Conservation (phyloP, 2,888 invertebrate species). For the Drosophila affinis region DNA sequence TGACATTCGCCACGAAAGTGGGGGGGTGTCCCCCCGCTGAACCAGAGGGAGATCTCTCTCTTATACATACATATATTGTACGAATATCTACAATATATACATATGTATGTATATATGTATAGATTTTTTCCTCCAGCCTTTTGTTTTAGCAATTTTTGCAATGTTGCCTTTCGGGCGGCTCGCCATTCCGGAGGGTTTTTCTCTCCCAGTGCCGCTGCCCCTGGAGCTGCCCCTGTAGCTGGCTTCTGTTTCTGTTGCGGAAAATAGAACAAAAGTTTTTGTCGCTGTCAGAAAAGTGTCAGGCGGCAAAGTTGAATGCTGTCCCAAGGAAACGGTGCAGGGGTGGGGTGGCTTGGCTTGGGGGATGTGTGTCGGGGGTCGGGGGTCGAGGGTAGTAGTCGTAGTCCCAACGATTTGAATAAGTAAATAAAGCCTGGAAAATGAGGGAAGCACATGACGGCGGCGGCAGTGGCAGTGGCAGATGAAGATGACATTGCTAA, state of each 20-base stretch:
- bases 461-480: conserved; percentile 58
- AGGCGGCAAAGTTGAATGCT: conserved; percentile 77
- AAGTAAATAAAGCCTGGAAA: conserved; percentile 70
- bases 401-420: conserved; percentile 73
- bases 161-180: conserved; percentile 41
- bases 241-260: conserved; percentile 61
- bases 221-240: conserved; percentile 1
- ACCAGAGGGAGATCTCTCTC: conserved; percentile 18
- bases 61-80: neutral
- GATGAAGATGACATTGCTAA: conserved; percentile 73
- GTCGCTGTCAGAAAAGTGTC: conserved; percentile 81
- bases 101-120: conserved; percentile 12
- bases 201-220: conserved; percentile 17
- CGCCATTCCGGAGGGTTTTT: conserved; percentile 39
- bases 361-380: conserved; percentile 7
- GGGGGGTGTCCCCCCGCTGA: conserved; percentile 3
- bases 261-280: conserved; percentile 78
- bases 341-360: conserved; percentile 14
- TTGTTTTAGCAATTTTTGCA: conserved; percentile 62
- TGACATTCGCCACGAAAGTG: conserved; percentile 62
- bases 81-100: conserved; percentile 21
- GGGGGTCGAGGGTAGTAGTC: conserved; percentile 21
- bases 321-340: conserved; percentile 37
- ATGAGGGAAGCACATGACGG: conserved; percentile 59
- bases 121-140: conserved; percentile 43